Evolutionary conservation across 1,140 invertebrate genomes (phyloP).

Genomic region (Trypoxylus dichotomus): DNA sequence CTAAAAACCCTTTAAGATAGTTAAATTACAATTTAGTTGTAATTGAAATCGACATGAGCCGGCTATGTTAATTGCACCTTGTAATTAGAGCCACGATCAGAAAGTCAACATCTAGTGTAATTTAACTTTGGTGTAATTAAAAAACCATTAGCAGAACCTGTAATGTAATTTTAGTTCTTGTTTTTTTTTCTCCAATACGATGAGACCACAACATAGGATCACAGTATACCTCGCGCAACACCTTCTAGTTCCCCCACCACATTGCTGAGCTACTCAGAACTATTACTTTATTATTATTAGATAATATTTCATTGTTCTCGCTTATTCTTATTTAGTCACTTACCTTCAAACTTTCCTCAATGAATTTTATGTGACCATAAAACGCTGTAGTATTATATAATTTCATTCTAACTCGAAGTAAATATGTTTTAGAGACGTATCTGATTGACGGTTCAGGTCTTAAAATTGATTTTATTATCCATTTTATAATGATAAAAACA

Average conservation of each 20-base stretch:
- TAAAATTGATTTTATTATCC: not conserved
- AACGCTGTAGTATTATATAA: not conserved
- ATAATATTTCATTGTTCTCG: not conserved
- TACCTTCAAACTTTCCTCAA: not conserved
- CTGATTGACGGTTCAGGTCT: not conserved
- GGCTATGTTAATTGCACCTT: conserved; percentile 43
- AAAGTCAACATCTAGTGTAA: conserved; percentile 47
- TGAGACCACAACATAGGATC: not conserved
- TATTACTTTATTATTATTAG: conserved; percentile 1
- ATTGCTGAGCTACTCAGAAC: not conserved
- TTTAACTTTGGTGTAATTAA: conserved; percentile 49
- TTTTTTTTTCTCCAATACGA: conserved; percentile 16
- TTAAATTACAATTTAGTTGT: conserved; percentile 43
- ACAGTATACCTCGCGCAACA: not conserved
- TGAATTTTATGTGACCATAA: not conserved
- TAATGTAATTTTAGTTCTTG: conserved; percentile 44
- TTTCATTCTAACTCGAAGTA: not conserved
- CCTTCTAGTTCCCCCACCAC: not conserved
- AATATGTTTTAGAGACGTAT: not conserved
- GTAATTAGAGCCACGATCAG: conserved; percentile 46
- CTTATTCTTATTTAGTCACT: not conserved
- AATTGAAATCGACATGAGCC: conserved; percentile 49
- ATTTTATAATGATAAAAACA: not conserved
- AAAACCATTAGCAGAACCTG: conserved; percentile 50
- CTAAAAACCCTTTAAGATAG: conserved; percentile 33